Conservation (phyloP, 2,888 invertebrate genomes). For the Sinentomon sp. region DNA sequence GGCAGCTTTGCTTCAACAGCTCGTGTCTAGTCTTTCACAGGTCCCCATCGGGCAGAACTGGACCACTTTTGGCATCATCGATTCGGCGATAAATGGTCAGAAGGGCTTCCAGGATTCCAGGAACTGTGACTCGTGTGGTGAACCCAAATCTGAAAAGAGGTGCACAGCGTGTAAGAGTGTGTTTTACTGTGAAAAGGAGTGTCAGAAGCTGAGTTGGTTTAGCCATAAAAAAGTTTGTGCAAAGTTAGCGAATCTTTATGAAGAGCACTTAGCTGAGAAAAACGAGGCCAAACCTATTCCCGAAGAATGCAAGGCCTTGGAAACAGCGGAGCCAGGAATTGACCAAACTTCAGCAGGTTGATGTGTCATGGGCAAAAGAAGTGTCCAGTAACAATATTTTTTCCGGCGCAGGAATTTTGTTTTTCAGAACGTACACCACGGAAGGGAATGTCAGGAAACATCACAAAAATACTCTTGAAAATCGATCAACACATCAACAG, state of each 20-base stretch:
- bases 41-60: slow-evolving; percentile 47
- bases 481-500: too few species aligned
- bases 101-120: slow-evolving; percentile 39
- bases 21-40: slow-evolving; percentile 19
- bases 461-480: too few species aligned
- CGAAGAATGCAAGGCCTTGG: too few species aligned
- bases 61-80: slow-evolving; percentile 38
- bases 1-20: slow-evolving; percentile 59
- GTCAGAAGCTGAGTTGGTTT: slow-evolving; percentile 80
- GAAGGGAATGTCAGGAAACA: too few species aligned
- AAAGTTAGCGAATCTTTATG: slow-evolving; percentile 24
- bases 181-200: slow-evolving; percentile 76
- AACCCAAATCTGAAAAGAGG: slow-evolving; percentile 66
- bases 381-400: too few species aligned
- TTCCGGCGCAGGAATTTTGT: too few species aligned
- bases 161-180: slow-evolving; percentile 83
- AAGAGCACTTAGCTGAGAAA: too few species aligned
- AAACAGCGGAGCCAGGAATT: too few species aligned
- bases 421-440: too few species aligned
- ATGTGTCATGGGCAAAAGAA: too few species aligned
- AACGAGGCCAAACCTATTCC: too few species aligned
- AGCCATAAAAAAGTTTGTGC: slow-evolving; percentile 64
- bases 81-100: slow-evolving; percentile 62
- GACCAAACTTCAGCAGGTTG: too few species aligned
- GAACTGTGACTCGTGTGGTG: slow-evolving; percentile 58